Evolutionary conservation across 2,797 vertebrate species (phyloP).

Genomic region (Poecilia velifera): DNA sequence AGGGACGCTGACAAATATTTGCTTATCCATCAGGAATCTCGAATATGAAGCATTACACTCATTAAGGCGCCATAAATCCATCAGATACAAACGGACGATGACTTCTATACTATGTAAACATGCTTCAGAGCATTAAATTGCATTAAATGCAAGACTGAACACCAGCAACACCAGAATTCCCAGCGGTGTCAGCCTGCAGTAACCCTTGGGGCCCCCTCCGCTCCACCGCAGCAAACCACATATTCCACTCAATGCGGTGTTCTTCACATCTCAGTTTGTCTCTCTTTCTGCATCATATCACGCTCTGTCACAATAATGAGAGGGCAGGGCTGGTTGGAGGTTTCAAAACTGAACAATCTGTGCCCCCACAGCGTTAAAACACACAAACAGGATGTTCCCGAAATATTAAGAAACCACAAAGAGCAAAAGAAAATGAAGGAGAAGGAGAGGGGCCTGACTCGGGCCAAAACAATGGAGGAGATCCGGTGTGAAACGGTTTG

Average conservation of each 20-base stretch:
- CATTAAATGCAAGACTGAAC: conserved; percentile 71
- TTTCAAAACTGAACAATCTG: conserved; percentile 56
- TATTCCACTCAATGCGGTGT: conserved; percentile 28
- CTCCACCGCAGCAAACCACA: conserved; percentile 46
- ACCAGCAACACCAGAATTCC: conserved; percentile 63
- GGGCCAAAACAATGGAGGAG: conserved; percentile 54
- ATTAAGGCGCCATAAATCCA: conserved; percentile 54
- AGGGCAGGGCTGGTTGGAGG: conserved; percentile 51
- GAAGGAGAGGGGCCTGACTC: conserved; percentile 42
- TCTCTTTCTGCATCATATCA: background rate
- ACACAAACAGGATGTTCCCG: conserved; percentile 75
- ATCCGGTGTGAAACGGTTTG: conserved; percentile 31
- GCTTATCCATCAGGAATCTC: conserved; percentile 36
- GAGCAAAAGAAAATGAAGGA: conserved; percentile 37
- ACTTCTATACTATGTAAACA: conserved; percentile 63
- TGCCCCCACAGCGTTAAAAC: conserved; percentile 45
- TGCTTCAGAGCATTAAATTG: conserved; percentile 69
- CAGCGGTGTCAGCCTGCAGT: conserved; percentile 44
- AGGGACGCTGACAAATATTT: conserved; percentile 12
- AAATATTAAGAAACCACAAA: conserved; percentile 70
- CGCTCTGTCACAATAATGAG: conserved; percentile 53
- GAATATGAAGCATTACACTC: conserved; percentile 47
- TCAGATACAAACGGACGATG: conserved; percentile 46
- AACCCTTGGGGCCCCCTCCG: conserved; percentile 19
- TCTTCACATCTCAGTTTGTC: conserved; percentile 12